Conservation (phyloP, 2,888 invertebrate genomes). For the Eilema griseolum region DNA sequence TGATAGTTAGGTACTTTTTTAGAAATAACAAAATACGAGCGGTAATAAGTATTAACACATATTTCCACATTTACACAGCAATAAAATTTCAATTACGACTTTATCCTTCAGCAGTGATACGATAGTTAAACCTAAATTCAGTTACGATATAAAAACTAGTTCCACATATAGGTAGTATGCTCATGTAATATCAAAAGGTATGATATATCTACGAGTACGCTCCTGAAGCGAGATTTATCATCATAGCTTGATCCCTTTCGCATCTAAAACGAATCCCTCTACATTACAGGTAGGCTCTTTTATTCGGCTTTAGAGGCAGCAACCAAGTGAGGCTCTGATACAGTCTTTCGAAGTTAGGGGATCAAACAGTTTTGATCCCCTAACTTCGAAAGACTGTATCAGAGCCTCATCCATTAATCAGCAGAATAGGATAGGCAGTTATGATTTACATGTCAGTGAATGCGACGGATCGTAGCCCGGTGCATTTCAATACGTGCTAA, state of each 20-base stretch:
- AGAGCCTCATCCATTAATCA: too few species aligned
- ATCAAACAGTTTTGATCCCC: too few species aligned
- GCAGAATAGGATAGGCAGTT: too few species aligned
- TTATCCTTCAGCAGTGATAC: conserved; percentile 12
- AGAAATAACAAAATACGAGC: neutral
- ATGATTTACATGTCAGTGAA: neutral
- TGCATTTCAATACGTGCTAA: conserved; percentile 54
- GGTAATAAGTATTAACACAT: neutral
- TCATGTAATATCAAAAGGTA: neutral
- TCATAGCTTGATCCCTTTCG: too few species aligned
- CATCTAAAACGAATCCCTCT: too few species aligned
- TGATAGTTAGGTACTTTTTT: neutral
- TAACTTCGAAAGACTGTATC: too few species aligned
- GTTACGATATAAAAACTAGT: conserved; percentile 23
- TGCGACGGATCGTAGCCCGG: neutral
- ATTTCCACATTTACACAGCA: neutral
- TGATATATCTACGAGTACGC: too few species aligned
- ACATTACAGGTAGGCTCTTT: too few species aligned
- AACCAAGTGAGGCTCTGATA: too few species aligned
- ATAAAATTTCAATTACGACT: conserved; percentile 23
- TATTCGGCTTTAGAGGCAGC: too few species aligned
- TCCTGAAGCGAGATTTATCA: too few species aligned
- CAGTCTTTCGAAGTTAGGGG: too few species aligned
- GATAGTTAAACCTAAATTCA: conserved; percentile 32
- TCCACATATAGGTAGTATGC: conserved; percentile 21